phyloP scores from a whole-genome alignment of 2,113 vertebrate species.

The Erpornis zantholeuca region DNA sequence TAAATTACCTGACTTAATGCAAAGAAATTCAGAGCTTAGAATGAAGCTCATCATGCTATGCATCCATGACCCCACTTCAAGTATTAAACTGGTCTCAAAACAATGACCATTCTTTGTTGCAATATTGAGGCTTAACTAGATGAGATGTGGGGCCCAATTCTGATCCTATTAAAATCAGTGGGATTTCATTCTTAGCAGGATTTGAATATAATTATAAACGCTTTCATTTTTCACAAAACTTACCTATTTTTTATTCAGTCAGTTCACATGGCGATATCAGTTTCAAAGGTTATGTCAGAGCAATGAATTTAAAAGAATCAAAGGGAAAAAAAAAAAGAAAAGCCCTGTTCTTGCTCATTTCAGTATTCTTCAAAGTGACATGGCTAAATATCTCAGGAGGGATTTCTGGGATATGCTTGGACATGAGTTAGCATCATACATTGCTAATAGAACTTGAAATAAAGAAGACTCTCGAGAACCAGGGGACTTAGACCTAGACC shows the following conservation, averaged over 20 bases:
- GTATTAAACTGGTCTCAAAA: slow-evolving; percentile 48
- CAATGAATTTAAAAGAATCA: not conserved
- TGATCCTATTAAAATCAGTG: slow-evolving; percentile 33
- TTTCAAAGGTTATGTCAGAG: slow-evolving; percentile 20
- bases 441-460: slow-evolving; percentile 34
- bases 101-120: slow-evolving; percentile 25
- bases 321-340: not conserved
- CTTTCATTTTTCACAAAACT: slow-evolving; percentile 38
- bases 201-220: slow-evolving; percentile 54
- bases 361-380: slow-evolving; percentile 22
- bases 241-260: not conserved
- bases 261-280: not conserved
- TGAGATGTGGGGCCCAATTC: not conserved
- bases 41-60: slow-evolving; percentile 18
- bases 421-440: not conserved
- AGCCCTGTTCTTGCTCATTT: slow-evolving; percentile 22
- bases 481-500: not conserved
- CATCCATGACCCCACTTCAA: slow-evolving; percentile 26
- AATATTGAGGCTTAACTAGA: slow-evolving; percentile 17
- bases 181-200: slow-evolving; percentile 40
- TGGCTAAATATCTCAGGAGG: slow-evolving; percentile 32
- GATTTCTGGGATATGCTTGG: slow-evolving; percentile 4
- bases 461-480: not conserved
- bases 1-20: slow-evolving; percentile 30
- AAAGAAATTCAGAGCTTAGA: slow-evolving; percentile 35